A percentile compares a stretch with the other conserved stretches of the same genome.
phyloP scores from a whole-genome alignment of 2,888 invertebrate species.

The Calliphora vomitoria region DNA sequence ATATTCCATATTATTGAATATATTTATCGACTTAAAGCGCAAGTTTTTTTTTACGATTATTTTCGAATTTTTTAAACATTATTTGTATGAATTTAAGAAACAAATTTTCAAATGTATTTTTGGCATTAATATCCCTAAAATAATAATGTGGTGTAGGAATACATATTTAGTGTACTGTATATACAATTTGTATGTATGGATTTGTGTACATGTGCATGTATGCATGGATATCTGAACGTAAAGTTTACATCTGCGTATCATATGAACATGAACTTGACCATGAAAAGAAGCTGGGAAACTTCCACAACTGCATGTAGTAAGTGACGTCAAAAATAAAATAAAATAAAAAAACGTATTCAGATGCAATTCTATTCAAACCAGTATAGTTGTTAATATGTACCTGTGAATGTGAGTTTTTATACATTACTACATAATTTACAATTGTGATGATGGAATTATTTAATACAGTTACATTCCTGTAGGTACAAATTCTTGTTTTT shows the following conservation, averaged over 20 bases:
- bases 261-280: constrained; percentile 81
- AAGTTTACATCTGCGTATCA: constrained; percentile 27
- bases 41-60: too few species aligned
- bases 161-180: too few species aligned
- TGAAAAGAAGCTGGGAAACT: constrained; percentile 76
- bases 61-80: too few species aligned
- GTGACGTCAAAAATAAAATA: constrained; percentile 62
- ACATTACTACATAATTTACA: not conserved
- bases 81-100: too few species aligned
- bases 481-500: not conserved
- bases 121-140: too few species aligned
- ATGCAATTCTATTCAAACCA: not conserved
- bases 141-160: too few species aligned
- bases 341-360: not conserved
- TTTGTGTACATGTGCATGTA: not conserved
- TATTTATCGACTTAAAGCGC: too few species aligned
- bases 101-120: too few species aligned
- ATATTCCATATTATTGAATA: too few species aligned
- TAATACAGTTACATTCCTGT: not conserved
- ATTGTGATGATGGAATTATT: not conserved
- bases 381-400: not conserved
- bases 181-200: not conserved
- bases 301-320: constrained; percentile 34
- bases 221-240: constrained; percentile 11
- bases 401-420: too few species aligned